Evolutionary conservation across 1,140 invertebrate genomes (phyloP).

Genomic region (Lucilia sericata): DNA sequence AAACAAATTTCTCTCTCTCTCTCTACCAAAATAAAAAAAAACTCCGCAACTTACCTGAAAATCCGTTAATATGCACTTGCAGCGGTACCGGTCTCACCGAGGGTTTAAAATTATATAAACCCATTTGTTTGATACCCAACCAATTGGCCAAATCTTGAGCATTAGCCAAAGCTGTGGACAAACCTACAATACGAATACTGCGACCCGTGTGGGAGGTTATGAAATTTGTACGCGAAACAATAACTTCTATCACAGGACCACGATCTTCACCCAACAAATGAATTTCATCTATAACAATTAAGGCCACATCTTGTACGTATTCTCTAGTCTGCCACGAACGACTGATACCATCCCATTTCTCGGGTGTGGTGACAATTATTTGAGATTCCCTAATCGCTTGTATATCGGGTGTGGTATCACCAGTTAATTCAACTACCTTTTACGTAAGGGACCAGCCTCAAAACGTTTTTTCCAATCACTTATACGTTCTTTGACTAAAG

Average conservation of each 20-base stretch:
- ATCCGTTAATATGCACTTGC: slow-evolving; percentile 92
- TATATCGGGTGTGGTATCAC: slow-evolving; percentile 94
- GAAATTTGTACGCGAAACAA: slow-evolving; percentile 90
- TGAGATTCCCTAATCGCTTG: slow-evolving; percentile 85
- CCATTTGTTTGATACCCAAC: slow-evolving; percentile 91
- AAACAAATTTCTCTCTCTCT: no score
- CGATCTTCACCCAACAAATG: slow-evolving; percentile 94
- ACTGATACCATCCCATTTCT: slow-evolving; percentile 99
- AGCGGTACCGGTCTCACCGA: slow-evolving; percentile 97
- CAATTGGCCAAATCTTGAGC: slow-evolving; percentile 97
- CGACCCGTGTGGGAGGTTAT: slow-evolving; percentile 87
- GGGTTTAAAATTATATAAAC: slow-evolving; percentile 97
- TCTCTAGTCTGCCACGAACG: slow-evolving; percentile 96
- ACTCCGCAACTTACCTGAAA: slow-evolving; percentile 73
- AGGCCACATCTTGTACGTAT: slow-evolving; percentile 92
- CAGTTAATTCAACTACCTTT: slow-evolving; percentile 96
- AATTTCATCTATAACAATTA: slow-evolving; percentile 99
- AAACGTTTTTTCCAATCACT: slow-evolving; percentile 96
- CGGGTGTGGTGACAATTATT: slow-evolving; percentile 98
- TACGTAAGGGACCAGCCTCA: slow-evolving; percentile 77
- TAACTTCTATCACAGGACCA: slow-evolving; percentile 87
- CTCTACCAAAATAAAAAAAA: background rate
- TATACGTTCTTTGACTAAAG: slow-evolving; percentile 95
- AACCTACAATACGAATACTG: slow-evolving; percentile 88
- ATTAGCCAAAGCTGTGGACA: slow-evolving; percentile 98